phyloP scores from a whole-genome alignment of 1,140 invertebrate species.

The Drosophila azteca region DNA sequence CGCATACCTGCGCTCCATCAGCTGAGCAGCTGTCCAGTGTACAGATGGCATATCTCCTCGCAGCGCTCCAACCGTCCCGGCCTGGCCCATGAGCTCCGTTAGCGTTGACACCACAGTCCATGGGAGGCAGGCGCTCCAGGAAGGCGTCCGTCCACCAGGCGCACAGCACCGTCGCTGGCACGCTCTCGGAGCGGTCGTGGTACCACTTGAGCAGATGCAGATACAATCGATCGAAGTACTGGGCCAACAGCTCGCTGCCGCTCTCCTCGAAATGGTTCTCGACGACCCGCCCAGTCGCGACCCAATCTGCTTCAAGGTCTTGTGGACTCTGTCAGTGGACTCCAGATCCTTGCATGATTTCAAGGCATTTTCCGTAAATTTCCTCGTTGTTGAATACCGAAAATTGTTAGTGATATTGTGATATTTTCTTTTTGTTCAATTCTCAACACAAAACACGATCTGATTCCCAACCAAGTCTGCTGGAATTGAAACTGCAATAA shows the following conservation, averaged over 20 bases:
- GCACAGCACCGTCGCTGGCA: conserved; percentile 85
- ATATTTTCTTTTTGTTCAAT: conserved; percentile 14
- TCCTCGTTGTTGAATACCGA: too few relatives aligned
- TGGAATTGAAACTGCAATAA: conserved; percentile 13
- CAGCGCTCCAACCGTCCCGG: conserved; percentile 91
- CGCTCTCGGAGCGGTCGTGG: conserved; percentile 86
- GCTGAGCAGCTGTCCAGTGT: conserved; percentile 87
- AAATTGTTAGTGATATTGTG: too few relatives aligned
- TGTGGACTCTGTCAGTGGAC: conserved; percentile 51
- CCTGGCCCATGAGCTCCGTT: conserved; percentile 89
- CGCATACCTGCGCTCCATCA: conserved; percentile 87
- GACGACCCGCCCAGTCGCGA: conserved; percentile 1
- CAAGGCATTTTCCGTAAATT: too few relatives aligned
- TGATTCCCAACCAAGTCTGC: conserved; percentile 6
- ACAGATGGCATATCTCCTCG: conserved; percentile 92
- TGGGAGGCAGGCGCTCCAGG: conserved; percentile 84
- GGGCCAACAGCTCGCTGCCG: conserved; percentile 33
- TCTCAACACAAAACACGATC: background rate
- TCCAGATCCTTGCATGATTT: conserved; percentile 62
- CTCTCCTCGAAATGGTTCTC: conserved; percentile 2
- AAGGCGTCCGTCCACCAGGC: conserved; percentile 84
- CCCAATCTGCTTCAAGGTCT: conserved; percentile 50
- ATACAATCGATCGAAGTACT: conserved; percentile 76
- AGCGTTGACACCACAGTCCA: conserved; percentile 90
- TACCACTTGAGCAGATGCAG: conserved; percentile 85